These are phyloP conservation scores for Dolichopus griseipennis DNA, from an alignment of 2,888 invertebrate species.

Conservation along the genomic window DNA sequence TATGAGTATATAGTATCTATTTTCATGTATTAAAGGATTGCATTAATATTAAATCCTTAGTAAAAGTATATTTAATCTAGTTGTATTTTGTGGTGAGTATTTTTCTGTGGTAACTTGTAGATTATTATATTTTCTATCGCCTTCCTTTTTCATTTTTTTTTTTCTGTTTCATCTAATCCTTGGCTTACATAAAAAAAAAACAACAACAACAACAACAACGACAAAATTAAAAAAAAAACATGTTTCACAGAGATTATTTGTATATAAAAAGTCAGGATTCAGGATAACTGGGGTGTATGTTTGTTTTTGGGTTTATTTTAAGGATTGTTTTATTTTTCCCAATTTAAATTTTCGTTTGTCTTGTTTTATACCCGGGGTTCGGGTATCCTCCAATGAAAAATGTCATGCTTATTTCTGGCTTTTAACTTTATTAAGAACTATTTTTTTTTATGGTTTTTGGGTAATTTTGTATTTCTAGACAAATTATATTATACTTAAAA, in stretches of 20 bases:
- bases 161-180: background rate
- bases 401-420: too few relatives aligned
- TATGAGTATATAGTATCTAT: background rate
- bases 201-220: background rate
- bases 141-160: too few relatives aligned
- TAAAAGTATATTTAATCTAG: background rate
- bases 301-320: too few relatives aligned
- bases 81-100: background rate
- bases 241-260: background rate
- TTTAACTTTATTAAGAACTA: background rate
- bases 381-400: background rate
- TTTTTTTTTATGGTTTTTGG: too few relatives aligned
- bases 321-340: too few relatives aligned
- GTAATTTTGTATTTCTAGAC: background rate
- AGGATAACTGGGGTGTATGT: background rate
- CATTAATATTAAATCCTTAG: background rate
- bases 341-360: background rate
- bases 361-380: background rate
- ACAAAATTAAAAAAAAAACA: background rate
- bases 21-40: background rate
- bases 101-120: slow-evolving; percentile 1
- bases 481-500: background rate
- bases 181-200: background rate
- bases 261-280: background rate
- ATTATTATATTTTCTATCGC: background rate